Conservation (phyloP, 2,113 vertebrate species). For the Microtus pennsylvanicus region DNA sequence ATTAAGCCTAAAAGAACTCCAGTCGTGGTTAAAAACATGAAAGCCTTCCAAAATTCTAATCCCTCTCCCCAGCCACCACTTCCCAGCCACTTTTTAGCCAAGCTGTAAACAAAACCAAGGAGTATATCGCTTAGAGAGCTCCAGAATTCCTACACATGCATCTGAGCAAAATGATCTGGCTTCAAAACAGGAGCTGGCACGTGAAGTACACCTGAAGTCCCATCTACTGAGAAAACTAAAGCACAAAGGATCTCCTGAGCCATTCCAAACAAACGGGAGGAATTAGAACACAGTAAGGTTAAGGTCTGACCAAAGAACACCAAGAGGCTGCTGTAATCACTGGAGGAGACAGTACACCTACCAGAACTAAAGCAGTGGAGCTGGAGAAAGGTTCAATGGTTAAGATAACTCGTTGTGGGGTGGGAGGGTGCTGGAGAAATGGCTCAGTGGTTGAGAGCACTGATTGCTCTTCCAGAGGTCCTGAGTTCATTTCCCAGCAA, state of each 20-base stretch:
- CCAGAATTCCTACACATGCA: not conserved
- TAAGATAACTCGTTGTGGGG: not conserved
- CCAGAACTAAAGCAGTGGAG: not conserved
- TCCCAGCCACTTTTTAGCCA: not conserved
- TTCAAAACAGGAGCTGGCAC: not conserved
- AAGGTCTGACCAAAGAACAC: not conserved
- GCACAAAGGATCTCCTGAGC: not conserved
- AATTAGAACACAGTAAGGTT: not conserved
- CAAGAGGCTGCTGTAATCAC: not conserved
- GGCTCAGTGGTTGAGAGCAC: too few relatives aligned
- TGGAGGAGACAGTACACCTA: not conserved
- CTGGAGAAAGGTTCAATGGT: not conserved
- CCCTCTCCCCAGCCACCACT: not conserved
- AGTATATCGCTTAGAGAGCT: not conserved
- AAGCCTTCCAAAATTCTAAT: not conserved
- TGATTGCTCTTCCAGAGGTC: too few relatives aligned
- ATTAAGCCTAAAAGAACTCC: slow-evolving; percentile 2
- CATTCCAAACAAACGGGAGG: not conserved
- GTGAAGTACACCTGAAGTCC: not conserved
- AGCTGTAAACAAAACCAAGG: not conserved
- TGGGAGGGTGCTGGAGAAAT: too few relatives aligned
- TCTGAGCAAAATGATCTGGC: not conserved
- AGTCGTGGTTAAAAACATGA: not conserved
- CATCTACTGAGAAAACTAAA: not conserved
- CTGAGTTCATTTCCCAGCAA: too few relatives aligned